Conservation (phyloP, 1,140 invertebrate species). For the Thaumatotibia leucotreta region DNA sequence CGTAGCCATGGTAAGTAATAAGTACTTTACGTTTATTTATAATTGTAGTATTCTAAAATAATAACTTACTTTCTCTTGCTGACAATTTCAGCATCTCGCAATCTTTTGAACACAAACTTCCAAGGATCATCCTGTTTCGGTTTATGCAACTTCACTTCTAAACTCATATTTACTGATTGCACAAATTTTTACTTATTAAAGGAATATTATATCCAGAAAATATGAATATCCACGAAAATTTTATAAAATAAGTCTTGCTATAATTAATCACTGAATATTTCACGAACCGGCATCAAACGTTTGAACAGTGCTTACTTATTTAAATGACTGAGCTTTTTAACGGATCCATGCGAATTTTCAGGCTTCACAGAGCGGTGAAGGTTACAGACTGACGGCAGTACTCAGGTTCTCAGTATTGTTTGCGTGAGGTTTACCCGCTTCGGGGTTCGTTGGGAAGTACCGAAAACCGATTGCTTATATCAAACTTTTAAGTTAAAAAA, state of each 20-base stretch:
- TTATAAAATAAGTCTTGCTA: too few species aligned
- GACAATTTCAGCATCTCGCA: slow-evolving; percentile 60
- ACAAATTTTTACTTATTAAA: background rate
- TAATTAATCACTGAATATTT: too few species aligned
- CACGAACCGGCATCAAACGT: background rate
- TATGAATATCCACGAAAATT: too few species aligned
- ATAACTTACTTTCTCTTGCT: slow-evolving; percentile 51
- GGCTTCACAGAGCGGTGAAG: slow-evolving; percentile 36
- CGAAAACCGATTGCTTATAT: too few species aligned
- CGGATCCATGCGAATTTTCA: slow-evolving; percentile 36
- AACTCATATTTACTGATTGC: slow-evolving; percentile 26
- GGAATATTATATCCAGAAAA: too few species aligned
- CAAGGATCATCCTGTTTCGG: slow-evolving; percentile 44
- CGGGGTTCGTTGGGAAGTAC: slow-evolving; percentile 14
- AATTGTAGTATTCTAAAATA: slow-evolving; percentile 1
- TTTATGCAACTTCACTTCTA: slow-evolving; percentile 17
- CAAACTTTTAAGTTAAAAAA: too few species aligned
- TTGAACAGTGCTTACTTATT: background rate
- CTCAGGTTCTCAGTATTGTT: slow-evolving; percentile 43
- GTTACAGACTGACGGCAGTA: slow-evolving; percentile 32
- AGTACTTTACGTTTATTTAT: too few species aligned
- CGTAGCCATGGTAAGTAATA: too few species aligned
- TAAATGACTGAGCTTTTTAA: background rate
- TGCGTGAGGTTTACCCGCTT: slow-evolving; percentile 49
- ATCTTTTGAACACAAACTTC: slow-evolving; percentile 56